phyloP scores from a whole-genome alignment of 2,797 vertebrate genomes.

The Antrozous pallidus region DNA sequence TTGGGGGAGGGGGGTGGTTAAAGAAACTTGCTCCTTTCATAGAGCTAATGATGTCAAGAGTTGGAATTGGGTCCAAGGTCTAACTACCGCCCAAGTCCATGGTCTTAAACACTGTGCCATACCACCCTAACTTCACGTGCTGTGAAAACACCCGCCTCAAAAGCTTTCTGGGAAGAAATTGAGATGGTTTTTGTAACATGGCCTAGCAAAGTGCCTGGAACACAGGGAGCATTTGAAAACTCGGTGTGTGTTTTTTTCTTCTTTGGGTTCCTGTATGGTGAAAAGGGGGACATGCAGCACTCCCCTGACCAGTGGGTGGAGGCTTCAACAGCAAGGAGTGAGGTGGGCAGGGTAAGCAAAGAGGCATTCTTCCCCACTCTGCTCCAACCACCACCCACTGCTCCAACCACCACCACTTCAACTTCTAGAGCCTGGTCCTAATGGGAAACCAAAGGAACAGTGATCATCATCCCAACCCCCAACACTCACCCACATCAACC shows the following conservation, averaged over 20 bases:
- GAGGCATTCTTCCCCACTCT: background rate
- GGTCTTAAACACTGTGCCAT: background rate
- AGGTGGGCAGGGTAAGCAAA: background rate
- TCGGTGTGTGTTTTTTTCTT: background rate
- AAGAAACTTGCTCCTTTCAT: background rate
- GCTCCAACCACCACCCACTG: background rate
- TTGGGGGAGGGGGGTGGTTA: rapidly evolving
- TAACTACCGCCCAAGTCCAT: background rate
- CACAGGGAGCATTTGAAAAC: background rate
- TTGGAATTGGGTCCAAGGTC: background rate
- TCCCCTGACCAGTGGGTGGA: background rate
- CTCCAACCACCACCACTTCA: background rate
- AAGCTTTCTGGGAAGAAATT: background rate
- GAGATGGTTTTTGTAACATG: background rate
- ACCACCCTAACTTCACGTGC: background rate
- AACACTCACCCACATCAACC: background rate
- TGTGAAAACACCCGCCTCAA: background rate
- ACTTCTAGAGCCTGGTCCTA: background rate
- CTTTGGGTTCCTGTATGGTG: background rate
- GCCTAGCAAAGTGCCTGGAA: background rate
- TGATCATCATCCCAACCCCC: background rate
- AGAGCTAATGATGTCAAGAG: background rate
- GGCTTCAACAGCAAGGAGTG: background rate
- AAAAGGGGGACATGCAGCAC: rapidly evolving
- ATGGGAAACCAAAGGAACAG: background rate